Evolutionary conservation across 2,888 invertebrate genomes (phyloP).

Genomic region (Mylabris sibirica): DNA sequence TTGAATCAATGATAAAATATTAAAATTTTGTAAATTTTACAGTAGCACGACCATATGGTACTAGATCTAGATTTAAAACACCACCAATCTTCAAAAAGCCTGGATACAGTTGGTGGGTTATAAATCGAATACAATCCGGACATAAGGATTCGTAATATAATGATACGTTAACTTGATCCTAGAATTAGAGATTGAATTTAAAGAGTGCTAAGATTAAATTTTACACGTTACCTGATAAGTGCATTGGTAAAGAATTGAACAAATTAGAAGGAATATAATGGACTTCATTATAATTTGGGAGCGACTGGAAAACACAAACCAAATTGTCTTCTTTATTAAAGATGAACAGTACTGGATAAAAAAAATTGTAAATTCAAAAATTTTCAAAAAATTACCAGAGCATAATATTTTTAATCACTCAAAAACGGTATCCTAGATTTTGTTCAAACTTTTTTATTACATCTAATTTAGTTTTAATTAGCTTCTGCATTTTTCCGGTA

Average conservation of each 20-base stretch:
- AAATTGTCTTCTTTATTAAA: neutral
- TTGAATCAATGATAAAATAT: neutral
- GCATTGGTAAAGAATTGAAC: neutral
- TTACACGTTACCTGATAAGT: neutral
- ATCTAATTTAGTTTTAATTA: too few species aligned
- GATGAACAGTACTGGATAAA: too few species aligned
- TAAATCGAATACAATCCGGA: conserved; percentile 61
- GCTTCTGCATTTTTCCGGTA: too few species aligned
- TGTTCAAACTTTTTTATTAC: too few species aligned
- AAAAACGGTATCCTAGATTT: too few species aligned
- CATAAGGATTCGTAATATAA: conserved; percentile 65
- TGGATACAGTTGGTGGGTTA: conserved; percentile 59
- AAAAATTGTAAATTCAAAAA: too few species aligned
- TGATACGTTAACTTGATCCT: conserved; percentile 49
- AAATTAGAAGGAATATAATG: neutral
- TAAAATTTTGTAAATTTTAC: conserved; percentile 24
- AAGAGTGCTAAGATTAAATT: neutral
- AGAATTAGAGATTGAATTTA: neutral
- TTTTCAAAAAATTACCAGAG: too few species aligned
- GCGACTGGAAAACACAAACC: too few species aligned
- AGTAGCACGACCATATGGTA: conserved; percentile 38
- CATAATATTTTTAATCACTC: too few species aligned
- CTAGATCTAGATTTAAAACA: conserved; percentile 30
- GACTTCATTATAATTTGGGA: neutral
- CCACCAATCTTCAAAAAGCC: conserved; percentile 44